phyloP scores from a whole-genome alignment of 2,888 invertebrate genomes.

The Crepidodera aurea region DNA sequence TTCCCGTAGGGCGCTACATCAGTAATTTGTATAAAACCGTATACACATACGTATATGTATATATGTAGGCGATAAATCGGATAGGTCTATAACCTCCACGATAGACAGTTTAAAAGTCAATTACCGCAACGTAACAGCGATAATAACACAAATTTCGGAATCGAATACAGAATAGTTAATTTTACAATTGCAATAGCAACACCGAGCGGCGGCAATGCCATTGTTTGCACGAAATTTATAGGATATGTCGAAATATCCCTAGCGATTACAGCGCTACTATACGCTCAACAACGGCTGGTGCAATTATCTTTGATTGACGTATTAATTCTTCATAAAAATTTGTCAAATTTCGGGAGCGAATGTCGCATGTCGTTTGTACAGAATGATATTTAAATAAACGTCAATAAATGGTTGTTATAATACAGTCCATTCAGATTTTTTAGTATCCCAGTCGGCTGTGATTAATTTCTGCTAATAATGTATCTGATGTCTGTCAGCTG shows the following conservation, averaged over 20 bases:
- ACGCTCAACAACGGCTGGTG: slow-evolving; percentile 12
- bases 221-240: slow-evolving; percentile 20
- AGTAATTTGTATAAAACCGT: slow-evolving; percentile 22
- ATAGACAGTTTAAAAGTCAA: slow-evolving; percentile 32
- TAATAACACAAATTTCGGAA: slow-evolving; percentile 31
- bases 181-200: slow-evolving; percentile 24
- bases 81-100: slow-evolving; percentile 22
- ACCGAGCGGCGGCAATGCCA: slow-evolving; percentile 3
- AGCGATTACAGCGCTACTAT: slow-evolving; percentile 7
- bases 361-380: not conserved
- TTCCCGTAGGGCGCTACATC: no score
- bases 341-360: slow-evolving; percentile 1
- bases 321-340: slow-evolving; percentile 22
- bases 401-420: no score
- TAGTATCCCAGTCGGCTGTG: no score
- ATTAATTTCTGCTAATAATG: no score
- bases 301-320: slow-evolving; percentile 26
- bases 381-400: no score
- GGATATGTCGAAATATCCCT: slow-evolving; percentile 7
- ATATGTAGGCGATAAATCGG: slow-evolving; percentile 16
- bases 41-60: not conserved
- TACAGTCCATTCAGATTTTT: no score
- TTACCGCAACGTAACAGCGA: slow-evolving; percentile 30
- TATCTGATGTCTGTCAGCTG: no score
- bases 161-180: slow-evolving; percentile 30